Conservation (phyloP, 2,888 invertebrate species). For the Acleris sparsana region DNA sequence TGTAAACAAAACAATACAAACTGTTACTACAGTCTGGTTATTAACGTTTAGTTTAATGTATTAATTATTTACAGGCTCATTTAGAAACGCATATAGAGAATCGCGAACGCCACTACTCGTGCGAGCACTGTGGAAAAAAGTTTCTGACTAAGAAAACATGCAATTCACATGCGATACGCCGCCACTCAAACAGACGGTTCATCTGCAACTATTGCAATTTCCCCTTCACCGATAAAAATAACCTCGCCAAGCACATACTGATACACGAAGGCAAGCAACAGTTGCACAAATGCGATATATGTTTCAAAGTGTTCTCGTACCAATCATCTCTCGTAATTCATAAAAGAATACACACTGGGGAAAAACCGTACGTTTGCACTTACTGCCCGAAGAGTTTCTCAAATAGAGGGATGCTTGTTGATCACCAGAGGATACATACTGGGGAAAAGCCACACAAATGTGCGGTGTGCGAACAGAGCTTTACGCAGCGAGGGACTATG, state of each 20-base stretch:
- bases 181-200: constrained; percentile 65
- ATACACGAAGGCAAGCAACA: constrained; percentile 69
- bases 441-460: constrained; percentile 75
- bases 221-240: constrained; percentile 72
- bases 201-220: constrained; percentile 70
- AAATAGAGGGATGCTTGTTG: constrained; percentile 64
- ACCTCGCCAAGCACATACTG: constrained; percentile 67
- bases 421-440: constrained; percentile 72
- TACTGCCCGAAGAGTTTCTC: constrained; percentile 69
- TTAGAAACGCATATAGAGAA: constrained; percentile 70
- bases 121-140: constrained; percentile 74
- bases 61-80: constrained; percentile 54
- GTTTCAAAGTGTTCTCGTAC: constrained; percentile 64
- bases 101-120: constrained; percentile 63
- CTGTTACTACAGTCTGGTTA: background rate
- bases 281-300: constrained; percentile 68
- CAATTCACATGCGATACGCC: constrained; percentile 57
- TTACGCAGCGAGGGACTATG: constrained; percentile 71
- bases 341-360: constrained; percentile 73
- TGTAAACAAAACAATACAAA: background rate
- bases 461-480: constrained; percentile 65
- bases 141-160: constrained; percentile 68
- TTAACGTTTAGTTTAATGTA: background rate
- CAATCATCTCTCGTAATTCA: constrained; percentile 65
- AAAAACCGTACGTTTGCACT: constrained; percentile 64